These are phyloP conservation scores for Salmo trutta DNA, from an alignment of 2,797 vertebrate genomes.

Conservation along the genomic window DNA sequence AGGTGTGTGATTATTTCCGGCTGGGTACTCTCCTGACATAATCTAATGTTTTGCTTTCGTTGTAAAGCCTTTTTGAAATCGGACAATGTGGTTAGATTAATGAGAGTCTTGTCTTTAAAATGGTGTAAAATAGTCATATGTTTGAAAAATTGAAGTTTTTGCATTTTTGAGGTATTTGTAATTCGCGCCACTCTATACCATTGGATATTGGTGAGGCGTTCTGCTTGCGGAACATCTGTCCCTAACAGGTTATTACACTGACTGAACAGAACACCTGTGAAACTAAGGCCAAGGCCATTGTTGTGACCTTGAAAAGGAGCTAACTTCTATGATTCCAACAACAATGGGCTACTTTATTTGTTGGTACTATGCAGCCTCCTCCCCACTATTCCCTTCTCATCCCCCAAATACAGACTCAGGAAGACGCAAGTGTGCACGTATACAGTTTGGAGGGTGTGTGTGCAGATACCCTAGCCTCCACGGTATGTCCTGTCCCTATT, in stretches of 20 bases:
- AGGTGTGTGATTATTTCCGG: no score
- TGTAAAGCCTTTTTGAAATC: no score
- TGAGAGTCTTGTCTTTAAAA: no score
- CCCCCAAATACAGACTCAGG: not conserved
- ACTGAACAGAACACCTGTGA: conserved; percentile 31
- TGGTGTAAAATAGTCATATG: no score
- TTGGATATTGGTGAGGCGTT: no score
- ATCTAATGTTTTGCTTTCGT: no score
- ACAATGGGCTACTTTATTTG: conserved; percentile 15
- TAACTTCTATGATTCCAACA: conserved; percentile 38
- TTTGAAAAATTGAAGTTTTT: no score
- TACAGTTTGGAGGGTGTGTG: not conserved
- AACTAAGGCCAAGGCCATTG: not conserved
- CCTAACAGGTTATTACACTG: conserved; percentile 16
- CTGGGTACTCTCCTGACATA: no score
- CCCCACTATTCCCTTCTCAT: not conserved
- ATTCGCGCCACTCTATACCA: no score
- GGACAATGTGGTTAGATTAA: no score
- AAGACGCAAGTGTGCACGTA: conserved; percentile 14
- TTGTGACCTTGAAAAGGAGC: conserved; percentile 25
- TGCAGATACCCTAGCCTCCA: conserved; percentile 5
- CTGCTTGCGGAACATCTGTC: no score
- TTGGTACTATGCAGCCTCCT: not conserved
- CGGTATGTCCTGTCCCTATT: conserved; percentile 39
- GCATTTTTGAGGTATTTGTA: no score